Base-by-base conservation (phyloP, 1,140 invertebrate species). In the Armadillidium nasatum region DNA sequence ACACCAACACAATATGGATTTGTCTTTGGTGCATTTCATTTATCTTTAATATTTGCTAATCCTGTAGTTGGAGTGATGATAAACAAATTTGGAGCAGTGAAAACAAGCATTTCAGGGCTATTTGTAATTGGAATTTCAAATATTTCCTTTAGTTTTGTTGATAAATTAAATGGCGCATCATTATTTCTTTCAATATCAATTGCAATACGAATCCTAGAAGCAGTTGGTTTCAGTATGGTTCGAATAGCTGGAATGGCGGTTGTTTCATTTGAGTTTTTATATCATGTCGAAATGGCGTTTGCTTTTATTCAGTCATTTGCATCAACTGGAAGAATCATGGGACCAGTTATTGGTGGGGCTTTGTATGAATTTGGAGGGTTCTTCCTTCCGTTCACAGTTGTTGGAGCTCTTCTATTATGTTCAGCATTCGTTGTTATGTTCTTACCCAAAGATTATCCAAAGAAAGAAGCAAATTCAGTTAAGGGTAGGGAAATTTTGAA, bases 401-500 rank as follows among this genome's bases (percentile, higher is more conserved):
- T 84, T 81, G 83, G 83, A 7, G 67, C 45, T 44, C 70, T 83
- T 45, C 82, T 83, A 66, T 75, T 82, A 54, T 22, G 76, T 10
- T 80, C 82, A 70, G 78, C 80, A 4, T 43, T 82, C 9, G 45
- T 80, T 33, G 73, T 77, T 43, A 22, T 76, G 23, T 78, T 76
- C 11, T 75, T 83, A 44, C 81, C 81, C 89, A 33, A 33, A 33
- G 33, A 33, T 33, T 33, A 33, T 33, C 33, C 33, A 33, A 33
- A 33, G 6, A 33, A 33, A 6, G 33, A 33, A 3, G 6, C 33
- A 33, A 33, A 33, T 3, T 90, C 0, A 33, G 6, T 33, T 33
- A 33, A 33, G 90, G 91, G 0, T 92, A 92, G 78, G 83, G 93
- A 71, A 87, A 79, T 85, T n/a, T 83, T 84, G 33, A 81, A 83